Percentiles rank a stretch among this genome's conserved stretches.
Conservation (phyloP, 2,113 vertebrate genomes). For the Pachypanchax playfairii region DNA sequence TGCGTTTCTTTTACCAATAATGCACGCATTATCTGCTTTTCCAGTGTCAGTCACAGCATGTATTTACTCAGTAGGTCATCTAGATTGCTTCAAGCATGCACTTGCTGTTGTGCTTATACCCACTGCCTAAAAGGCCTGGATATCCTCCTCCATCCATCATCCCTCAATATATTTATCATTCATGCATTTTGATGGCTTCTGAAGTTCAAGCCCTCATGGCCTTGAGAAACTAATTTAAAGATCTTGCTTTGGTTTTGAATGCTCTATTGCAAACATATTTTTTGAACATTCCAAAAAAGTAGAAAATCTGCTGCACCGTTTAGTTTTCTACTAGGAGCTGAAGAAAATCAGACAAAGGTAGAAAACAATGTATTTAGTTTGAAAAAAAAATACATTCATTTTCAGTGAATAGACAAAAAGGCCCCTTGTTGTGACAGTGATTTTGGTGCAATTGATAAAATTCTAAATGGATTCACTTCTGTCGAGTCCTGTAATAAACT, state of each 20-base stretch:
- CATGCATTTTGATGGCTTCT: background rate
- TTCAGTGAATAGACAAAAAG: conserved; percentile 15
- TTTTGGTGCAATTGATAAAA: conserved; percentile 4
- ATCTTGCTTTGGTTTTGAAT: background rate
- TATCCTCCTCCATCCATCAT: conserved; percentile 12
- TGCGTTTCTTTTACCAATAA: conserved; percentile 9
- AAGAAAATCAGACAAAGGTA: background rate
- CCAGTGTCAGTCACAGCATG: conserved; percentile 12
- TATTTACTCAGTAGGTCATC: conserved; percentile 20
- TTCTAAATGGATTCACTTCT: conserved; percentile 24
- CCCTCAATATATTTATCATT: conserved; percentile 8
- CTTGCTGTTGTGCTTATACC: background rate
- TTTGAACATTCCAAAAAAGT: background rate
- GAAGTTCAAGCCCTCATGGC: background rate
- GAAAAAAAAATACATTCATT: conserved; percentile 10
- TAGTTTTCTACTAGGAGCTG: background rate
- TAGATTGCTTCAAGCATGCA: background rate
- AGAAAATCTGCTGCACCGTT: too few species aligned
- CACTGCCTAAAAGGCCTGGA: conserved; percentile 5
- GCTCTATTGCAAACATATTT: background rate
- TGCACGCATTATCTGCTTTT: background rate
- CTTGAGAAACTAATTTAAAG: background rate
- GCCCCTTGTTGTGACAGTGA: conserved; percentile 4
- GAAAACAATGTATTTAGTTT: background rate
- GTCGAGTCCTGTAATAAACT: background rate